Evolutionary conservation across 2,888 invertebrate species (phyloP), one percentile per base, ranked within the genome.

Genomic region (Catocala fraxini): DNA sequence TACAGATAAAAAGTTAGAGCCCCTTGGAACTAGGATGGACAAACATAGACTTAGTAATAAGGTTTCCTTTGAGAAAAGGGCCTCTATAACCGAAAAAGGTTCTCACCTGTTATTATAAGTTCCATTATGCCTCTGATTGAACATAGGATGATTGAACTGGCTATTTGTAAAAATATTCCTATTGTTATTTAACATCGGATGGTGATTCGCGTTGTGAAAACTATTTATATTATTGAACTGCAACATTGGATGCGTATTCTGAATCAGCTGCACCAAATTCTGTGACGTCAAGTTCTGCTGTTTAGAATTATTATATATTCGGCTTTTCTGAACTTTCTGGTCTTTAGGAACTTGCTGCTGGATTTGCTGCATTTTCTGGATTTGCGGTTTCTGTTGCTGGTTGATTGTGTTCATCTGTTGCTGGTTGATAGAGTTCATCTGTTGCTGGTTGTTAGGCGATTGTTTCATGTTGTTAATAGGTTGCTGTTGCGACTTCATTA

Each of bases 181-280:
- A 25, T 60, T 83, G 47, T 67, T 85, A 56, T 89, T 90, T 72
- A 94, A 68, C 86, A 94, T 89, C 0, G 93, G 92, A 51, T 94
- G 93, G 57, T 94, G 93, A 6, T 81, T 91, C 0, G 91, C 92
- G n/a, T 94, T 94, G 13, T 93, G 91, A 47, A 82, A 90, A 58
- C 91, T 90, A 61, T 87, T 56, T 3, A 59, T 56, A 49, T 74
- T 90, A 34, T 88, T 88, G 10, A 84, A 86, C 34, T 92, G 90
- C 55, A 94, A 51, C 90, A 94, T 93, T 0, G 94, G 94, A 71
- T 94, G 94, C 0, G 94, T 93, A 51, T 89, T 92, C 72, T 94
- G 94, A 15, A 94, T 90, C 0, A 91, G 48, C 48, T 94, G 94
- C 0, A 94, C 94, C 34, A 94, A 60, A 56, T 91, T 93, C 65